phyloP scores from a whole-genome alignment of 2,888 invertebrate species.

The Teleiodes luculella region DNA sequence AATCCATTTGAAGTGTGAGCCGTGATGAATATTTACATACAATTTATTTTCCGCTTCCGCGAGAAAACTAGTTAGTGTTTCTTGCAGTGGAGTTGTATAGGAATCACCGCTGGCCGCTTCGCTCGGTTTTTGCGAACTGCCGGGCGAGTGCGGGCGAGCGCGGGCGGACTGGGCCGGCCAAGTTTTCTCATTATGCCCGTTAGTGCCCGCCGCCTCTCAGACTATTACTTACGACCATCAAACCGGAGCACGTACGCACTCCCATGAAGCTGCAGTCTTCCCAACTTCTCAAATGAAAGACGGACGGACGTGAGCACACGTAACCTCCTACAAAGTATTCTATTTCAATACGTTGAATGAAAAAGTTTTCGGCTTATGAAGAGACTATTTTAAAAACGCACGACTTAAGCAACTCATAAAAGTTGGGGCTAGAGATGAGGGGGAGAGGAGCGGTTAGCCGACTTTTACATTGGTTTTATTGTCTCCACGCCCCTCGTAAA shows the following conservation, averaged over 20 bases:
- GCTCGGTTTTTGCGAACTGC: conserved; percentile 37
- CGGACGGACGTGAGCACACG: conserved; percentile 17
- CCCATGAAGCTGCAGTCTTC: conserved; percentile 23
- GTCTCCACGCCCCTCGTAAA: conserved; percentile 63
- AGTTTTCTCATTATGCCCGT: conserved; percentile 74
- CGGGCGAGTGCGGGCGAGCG: conserved; percentile 24
- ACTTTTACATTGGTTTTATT: conserved; percentile 75
- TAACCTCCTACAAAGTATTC: conserved; percentile 31
- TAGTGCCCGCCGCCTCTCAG: conserved; percentile 53
- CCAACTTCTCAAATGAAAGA: conserved; percentile 18
- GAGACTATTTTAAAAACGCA: conserved; percentile 57
- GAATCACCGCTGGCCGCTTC: conserved; percentile 26
- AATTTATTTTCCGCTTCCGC: conserved; percentile 2
- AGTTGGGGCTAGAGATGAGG: conserved; percentile 53
- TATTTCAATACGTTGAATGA: conserved; percentile 47
- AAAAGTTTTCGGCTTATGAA: conserved; percentile 45
- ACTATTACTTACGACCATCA: conserved; percentile 52
- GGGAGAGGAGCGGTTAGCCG: conserved; percentile 62
- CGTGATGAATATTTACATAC: conserved; percentile 7
- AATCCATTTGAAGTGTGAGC: conserved; percentile 1
- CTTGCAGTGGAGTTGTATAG: conserved; percentile 18
- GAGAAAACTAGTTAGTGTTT: conserved; percentile 12
- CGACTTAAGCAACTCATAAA: conserved; percentile 64
- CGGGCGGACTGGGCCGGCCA: conserved; percentile 47
- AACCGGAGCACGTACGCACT: conserved; percentile 49